phyloP scores from a whole-genome alignment of 2,888 invertebrate species.

The Erebia palarica region DNA sequence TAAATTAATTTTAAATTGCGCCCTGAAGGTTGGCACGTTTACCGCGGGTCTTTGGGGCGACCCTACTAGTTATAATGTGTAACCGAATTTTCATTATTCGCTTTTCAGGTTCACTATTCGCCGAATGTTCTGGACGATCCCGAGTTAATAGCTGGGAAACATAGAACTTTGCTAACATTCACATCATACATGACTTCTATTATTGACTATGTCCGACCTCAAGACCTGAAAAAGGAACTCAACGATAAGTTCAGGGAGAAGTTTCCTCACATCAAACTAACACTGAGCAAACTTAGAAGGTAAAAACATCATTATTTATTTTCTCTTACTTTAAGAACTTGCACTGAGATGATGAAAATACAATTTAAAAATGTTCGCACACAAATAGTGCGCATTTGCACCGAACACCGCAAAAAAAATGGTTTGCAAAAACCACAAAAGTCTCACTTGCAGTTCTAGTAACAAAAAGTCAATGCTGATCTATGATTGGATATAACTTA shows the following conservation, averaged over 20 bases:
- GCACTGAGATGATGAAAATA: too few species aligned
- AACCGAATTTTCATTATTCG: not conserved
- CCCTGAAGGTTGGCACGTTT: too few species aligned
- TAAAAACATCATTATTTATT: conserved; percentile 58
- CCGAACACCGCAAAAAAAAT: too few species aligned
- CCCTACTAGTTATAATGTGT: too few species aligned
- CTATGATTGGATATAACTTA: too few species aligned
- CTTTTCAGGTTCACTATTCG: conserved; percentile 85
- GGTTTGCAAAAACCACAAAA: too few species aligned
- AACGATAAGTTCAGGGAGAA: conserved; percentile 98
- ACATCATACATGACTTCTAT: conserved; percentile 97
- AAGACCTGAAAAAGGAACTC: conserved; percentile 97
- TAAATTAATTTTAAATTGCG: too few species aligned
- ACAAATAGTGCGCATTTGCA: too few species aligned
- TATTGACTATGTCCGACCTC: conserved; percentile 97
- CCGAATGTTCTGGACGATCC: conserved; percentile 97
- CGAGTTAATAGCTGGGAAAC: conserved; percentile 93
- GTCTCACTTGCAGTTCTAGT: too few species aligned
- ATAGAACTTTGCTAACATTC: conserved; percentile 92
- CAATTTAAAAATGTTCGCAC: too few species aligned
- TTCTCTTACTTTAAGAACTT: conserved; percentile 3
- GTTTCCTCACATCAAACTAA: conserved; percentile 96
- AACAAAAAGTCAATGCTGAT: too few species aligned
- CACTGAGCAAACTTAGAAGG: conserved; percentile 97
- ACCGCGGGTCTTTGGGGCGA: too few species aligned